These are phyloP conservation scores for Malurus elegans DNA, from an alignment of 2,113 vertebrate species.

Conservation along the genomic window DNA sequence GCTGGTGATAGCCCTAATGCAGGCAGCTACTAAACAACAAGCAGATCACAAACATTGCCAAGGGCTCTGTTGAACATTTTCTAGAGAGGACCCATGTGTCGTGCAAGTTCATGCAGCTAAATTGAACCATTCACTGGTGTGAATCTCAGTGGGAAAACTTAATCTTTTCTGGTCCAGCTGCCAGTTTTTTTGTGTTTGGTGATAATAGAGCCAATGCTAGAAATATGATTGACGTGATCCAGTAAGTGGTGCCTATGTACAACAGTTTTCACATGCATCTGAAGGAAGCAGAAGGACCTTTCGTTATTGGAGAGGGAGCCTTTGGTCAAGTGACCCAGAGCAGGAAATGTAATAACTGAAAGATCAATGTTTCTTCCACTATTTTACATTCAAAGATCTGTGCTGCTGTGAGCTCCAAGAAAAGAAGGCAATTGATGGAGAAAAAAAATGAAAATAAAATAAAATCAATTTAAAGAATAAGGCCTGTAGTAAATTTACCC, in stretches of 20 bases:
- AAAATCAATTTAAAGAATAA: background rate
- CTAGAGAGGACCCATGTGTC: background rate
- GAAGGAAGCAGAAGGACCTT: background rate
- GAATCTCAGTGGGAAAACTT: background rate
- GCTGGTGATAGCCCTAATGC: background rate
- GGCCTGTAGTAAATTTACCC: background rate
- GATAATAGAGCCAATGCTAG: background rate
- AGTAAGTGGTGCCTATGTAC: background rate
- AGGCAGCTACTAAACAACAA: background rate
- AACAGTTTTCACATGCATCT: background rate
- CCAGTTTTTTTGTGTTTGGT: background rate
- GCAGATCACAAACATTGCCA: background rate
- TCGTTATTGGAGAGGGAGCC: background rate
- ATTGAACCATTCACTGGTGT: background rate
- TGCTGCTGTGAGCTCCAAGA: background rate
- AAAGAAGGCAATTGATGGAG: background rate
- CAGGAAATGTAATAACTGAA: background rate
- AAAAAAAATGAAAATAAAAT: background rate
- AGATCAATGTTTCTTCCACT: background rate
- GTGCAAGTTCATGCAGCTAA: background rate
- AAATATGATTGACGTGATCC: background rate
- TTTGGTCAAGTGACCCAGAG: background rate
- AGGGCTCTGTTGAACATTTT: background rate
- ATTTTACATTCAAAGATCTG: background rate
- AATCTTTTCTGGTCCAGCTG: background rate